Evolutionary conservation across 2,797 vertebrate genomes (phyloP).

Genomic region (Pyrrhura leucotis): DNA sequence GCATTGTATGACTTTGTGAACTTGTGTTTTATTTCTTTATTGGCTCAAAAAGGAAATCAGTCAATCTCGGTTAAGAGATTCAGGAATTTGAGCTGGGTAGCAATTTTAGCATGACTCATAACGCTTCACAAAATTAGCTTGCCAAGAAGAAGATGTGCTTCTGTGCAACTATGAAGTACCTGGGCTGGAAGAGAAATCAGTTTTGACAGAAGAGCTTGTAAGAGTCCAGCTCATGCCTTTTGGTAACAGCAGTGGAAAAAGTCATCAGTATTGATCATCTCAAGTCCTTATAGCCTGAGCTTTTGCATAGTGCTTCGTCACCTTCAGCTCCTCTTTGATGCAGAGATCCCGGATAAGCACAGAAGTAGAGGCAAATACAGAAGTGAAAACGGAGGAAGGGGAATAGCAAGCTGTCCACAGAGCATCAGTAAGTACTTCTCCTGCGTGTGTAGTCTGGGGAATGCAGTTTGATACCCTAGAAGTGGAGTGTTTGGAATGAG

Average conservation of each 20-base stretch:
- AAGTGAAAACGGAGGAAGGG: not conserved
- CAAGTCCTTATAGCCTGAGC: not conserved
- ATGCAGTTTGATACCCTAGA: not conserved
- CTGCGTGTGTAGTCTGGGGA: accelerated
- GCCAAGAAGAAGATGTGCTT: not conserved
- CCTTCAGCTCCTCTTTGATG: not conserved
- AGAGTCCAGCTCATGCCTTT: not conserved
- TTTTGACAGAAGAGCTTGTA: not conserved
- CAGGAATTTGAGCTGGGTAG: conserved; percentile 2
- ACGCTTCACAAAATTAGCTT: conserved; percentile 7
- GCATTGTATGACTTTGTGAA: not conserved
- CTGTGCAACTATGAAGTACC: not conserved
- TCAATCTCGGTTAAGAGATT: not conserved
- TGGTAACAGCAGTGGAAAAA: not conserved
- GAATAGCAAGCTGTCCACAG: not conserved
- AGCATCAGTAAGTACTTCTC: not conserved
- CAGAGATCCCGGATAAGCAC: not conserved
- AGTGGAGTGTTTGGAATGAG: not conserved
- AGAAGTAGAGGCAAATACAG: not conserved
- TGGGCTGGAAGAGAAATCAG: conserved; percentile 21
- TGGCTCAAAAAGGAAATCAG: not conserved
- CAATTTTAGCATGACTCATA: conserved; percentile 35
- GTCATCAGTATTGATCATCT: not conserved
- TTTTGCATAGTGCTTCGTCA: not conserved
- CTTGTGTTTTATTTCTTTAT: not conserved